Conservation (phyloP, 2,888 invertebrate species). For the Ennomos erosarius region DNA sequence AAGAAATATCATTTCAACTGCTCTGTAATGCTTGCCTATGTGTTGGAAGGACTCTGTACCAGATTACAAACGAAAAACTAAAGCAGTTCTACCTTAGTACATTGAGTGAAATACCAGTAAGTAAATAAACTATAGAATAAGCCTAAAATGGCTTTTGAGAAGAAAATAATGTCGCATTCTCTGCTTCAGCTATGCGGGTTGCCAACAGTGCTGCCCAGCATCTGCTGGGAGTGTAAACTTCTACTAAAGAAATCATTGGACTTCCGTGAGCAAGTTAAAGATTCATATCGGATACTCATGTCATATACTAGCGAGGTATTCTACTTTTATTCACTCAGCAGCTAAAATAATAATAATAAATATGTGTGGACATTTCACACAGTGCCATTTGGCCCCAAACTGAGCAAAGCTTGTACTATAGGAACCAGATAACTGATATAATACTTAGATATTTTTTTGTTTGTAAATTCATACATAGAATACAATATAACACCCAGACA, state of each 20-base stretch:
- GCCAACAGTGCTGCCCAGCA: slow-evolving; percentile 40
- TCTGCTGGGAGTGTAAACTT: slow-evolving; percentile 71
- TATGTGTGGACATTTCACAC: too few species aligned
- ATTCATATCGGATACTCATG: slow-evolving; percentile 67
- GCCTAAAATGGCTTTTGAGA: too few species aligned
- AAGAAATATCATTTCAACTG: slow-evolving; percentile 49
- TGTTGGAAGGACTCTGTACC: slow-evolving; percentile 57
- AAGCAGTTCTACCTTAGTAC: slow-evolving; percentile 62
- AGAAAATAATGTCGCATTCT: too few species aligned
- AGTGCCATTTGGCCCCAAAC: too few species aligned
- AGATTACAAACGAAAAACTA: slow-evolving; percentile 57
- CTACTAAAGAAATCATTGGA: slow-evolving; percentile 54
- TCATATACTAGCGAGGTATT: slow-evolving; percentile 68
- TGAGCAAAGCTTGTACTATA: too few species aligned
- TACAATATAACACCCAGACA: too few species aligned
- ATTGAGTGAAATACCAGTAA: slow-evolving; percentile 70
- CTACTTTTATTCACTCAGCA: too few species aligned
- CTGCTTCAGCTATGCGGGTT: slow-evolving; percentile 55
- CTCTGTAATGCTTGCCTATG: slow-evolving; percentile 72
- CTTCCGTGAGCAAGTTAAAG: slow-evolving; percentile 68
- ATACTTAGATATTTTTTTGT: too few species aligned
- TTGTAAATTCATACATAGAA: too few species aligned
- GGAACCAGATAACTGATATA: too few species aligned
- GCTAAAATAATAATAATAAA: too few species aligned
- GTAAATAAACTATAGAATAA: slow-evolving; percentile 31